Conservation (phyloP, 2,797 vertebrate species). For the Pogonophryne albipinna region DNA sequence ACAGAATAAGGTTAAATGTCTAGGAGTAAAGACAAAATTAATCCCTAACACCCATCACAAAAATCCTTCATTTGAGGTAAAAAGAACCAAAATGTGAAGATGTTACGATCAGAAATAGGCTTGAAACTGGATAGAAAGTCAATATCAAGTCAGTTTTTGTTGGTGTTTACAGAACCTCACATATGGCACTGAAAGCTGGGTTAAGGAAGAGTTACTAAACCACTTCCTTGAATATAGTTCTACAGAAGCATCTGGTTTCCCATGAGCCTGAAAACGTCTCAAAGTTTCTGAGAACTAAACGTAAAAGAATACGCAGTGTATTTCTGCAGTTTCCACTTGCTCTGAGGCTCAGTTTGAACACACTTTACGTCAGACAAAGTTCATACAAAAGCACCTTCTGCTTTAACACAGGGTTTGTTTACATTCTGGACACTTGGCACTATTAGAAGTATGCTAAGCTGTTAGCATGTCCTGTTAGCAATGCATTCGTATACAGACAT, state of each 20-base stretch:
- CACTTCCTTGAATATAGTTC: slow-evolving; percentile 47
- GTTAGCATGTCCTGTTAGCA: not conserved
- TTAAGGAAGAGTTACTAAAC: slow-evolving; percentile 37
- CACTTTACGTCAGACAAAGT: not conserved
- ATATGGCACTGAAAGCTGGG: slow-evolving; percentile 1
- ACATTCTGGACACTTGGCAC: not conserved
- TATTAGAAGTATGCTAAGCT: not conserved
- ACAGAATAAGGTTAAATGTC: no score
- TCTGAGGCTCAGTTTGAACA: slow-evolving; percentile 22
- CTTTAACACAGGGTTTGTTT: not conserved
- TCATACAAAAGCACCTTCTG: not conserved
- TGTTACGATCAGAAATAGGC: no score
- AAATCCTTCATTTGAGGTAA: no score
- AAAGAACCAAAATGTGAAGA: no score
- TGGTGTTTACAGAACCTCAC: no score
- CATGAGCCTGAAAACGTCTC: slow-evolving; percentile 33
- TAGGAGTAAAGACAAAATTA: no score
- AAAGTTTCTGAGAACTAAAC: no score
- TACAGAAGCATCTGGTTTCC: slow-evolving; percentile 65
- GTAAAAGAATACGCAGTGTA: not conserved
- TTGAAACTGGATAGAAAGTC: no score
- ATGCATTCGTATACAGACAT: no score
- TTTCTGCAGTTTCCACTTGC: slow-evolving; percentile 29
- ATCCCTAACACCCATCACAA: no score
- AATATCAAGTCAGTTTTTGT: no score